A percentile compares a stretch with the other conserved stretches of the same genome.
Evolutionary conservation across 2,888 invertebrate genomes (phyloP).

Genomic region (Cryptophagus acutangulus): DNA sequence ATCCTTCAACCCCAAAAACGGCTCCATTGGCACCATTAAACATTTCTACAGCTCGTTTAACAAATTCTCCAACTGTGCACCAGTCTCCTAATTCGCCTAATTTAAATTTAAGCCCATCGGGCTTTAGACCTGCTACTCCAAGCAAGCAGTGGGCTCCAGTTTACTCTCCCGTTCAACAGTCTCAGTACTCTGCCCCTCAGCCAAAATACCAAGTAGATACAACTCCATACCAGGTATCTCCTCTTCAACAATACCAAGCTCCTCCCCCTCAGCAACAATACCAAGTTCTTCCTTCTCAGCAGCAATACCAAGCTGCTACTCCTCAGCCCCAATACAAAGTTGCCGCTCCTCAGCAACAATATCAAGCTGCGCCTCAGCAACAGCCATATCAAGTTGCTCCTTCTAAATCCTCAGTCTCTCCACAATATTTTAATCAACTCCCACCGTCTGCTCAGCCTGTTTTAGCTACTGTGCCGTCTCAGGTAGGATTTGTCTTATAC

Average conservation of each 20-base stretch:
- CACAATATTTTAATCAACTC: slow-evolving; percentile 13
- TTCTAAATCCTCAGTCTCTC: slow-evolving; percentile 1
- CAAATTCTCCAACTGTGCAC: slow-evolving; percentile 14
- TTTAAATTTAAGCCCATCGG: slow-evolving; percentile 33
- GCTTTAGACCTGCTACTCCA: slow-evolving; percentile 39
- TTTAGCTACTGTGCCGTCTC: slow-evolving; percentile 14
- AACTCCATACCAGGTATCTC: slow-evolving; percentile 13
- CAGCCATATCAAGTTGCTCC: slow-evolving; percentile 7
- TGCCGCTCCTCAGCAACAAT: slow-evolving; percentile 26
- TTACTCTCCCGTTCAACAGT: slow-evolving; percentile 44
- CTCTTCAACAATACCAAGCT: slow-evolving; percentile 20
- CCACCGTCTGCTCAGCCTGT: slow-evolving; percentile 2
- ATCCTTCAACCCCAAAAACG: slow-evolving; percentile 11
- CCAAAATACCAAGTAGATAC: slow-evolving; percentile 14
- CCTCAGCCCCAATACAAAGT: slow-evolving; percentile 19
- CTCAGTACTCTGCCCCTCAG: slow-evolving; percentile 22
- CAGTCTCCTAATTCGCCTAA: slow-evolving; percentile 47
- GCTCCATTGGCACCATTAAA: slow-evolving; percentile 31
- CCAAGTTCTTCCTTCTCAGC: slow-evolving; percentile 21
- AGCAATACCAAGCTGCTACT: slow-evolving; percentile 20
- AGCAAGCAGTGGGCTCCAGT: slow-evolving; percentile 49
- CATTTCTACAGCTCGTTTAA: slow-evolving; percentile 29
- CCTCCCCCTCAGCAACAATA: slow-evolving; percentile 18
- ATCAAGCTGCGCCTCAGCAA: slow-evolving; percentile 14
- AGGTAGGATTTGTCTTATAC: too few relatives aligned